Evolutionary conservation across 2,113 vertebrate genomes (phyloP).

Genomic region (Macaca mulatta): DNA sequence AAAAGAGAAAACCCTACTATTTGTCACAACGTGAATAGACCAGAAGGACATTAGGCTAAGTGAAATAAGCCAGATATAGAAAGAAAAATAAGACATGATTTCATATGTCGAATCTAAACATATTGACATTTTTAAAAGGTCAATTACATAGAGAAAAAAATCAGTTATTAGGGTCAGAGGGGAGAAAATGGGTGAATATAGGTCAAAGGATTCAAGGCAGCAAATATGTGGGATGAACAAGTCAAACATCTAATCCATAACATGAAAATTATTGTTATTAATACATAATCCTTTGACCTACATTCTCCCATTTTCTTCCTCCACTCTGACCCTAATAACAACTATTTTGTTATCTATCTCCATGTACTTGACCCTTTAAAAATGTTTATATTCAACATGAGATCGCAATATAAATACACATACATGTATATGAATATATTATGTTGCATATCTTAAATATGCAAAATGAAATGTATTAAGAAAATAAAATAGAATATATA

Average conservation of each 20-base stretch:
- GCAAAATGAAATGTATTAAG: not conserved
- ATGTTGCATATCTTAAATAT: not conserved
- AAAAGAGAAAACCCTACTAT: not conserved
- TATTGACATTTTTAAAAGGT: not conserved
- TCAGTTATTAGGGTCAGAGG: not conserved
- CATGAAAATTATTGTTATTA: not conserved
- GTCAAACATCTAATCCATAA: not conserved
- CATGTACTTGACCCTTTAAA: too few relatives aligned
- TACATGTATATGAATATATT: not conserved
- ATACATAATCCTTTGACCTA: not conserved
- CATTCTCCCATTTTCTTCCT: too few relatives aligned
- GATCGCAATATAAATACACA: too few relatives aligned
- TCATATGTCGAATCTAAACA: not conserved
- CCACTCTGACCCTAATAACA: too few relatives aligned
- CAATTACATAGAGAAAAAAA: not conserved
- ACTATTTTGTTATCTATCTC: too few relatives aligned
- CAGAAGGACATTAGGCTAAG: not conserved
- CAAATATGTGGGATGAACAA: not conserved
- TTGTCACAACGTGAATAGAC: not conserved
- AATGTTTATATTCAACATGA: too few relatives aligned
- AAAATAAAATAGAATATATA: not conserved
- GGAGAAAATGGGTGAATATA: not conserved
- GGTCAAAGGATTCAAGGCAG: not conserved
- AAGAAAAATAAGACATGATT: not conserved
- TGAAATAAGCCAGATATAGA: not conserved